Evolutionary conservation across 2,797 vertebrate genomes (phyloP), one percentile per base, ranked within the genome.

Genomic region (Nyctibius grandis): DNA sequence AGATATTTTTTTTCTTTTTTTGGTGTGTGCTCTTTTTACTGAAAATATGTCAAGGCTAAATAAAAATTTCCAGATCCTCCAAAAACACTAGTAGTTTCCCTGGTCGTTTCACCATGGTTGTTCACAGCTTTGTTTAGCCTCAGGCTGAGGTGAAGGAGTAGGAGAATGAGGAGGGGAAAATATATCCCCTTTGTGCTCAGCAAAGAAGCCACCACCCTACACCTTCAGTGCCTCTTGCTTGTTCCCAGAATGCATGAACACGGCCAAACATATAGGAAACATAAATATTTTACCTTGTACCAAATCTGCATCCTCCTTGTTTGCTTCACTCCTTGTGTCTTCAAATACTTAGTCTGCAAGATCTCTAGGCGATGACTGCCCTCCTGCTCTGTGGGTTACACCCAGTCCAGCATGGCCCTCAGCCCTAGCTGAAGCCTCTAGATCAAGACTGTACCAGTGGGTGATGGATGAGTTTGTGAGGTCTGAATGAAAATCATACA

Each of bases 381-480:
- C 38, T 63, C 19, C 64, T 56, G 14, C 42, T 56, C n/a, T 0
- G 0, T 54, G 64, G 20, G 7, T 63, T 48, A 4, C 9, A 12
- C 22, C 31, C 38, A 85, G 73, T 26, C n/a, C 38, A 31, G 34
- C 4, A 1, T 5, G 29, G 28, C 11, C 18, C 36, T 65, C 42
- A 51, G 61, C 47, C 38, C 36, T 9, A 29, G 1, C 42, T 56
- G 14, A 33, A 20, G 9, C 40, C 34, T 61, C 31, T 7, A 12
- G 51, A 26, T 8, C 45, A 17, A 3, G 36, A 8, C 11, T 3
- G 0, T 10, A 14, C 31, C 11, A 1, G 9, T 6, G n/a, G 18
- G 25, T 11, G 26, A 16, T 79, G 54, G 18, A 22, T 29, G 60
- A 28, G 8, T 42, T 78, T 64, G 23, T 31, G 29, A 77, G 38